These are phyloP conservation scores for Leuciscus idus DNA, from an alignment of 2,113 vertebrate genomes.

Conservation along the genomic window DNA sequence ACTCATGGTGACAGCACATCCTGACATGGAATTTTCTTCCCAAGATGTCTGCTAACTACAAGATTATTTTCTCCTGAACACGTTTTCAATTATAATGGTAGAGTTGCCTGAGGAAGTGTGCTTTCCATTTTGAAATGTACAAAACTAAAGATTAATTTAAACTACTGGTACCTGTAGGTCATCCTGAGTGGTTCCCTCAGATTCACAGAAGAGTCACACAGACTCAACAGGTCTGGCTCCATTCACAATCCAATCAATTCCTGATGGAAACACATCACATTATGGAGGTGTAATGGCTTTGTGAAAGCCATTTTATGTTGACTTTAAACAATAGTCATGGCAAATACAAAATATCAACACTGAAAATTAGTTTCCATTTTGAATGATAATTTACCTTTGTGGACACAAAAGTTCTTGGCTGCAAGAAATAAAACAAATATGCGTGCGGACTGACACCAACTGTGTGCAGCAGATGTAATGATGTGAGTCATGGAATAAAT, in stretches of 20 bases:
- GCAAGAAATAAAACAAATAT: not conserved
- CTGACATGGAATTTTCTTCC: too few species aligned
- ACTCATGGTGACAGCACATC: too few species aligned
- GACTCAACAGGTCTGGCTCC: not conserved
- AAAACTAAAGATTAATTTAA: not conserved
- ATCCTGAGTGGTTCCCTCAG: not conserved
- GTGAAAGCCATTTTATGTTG: not conserved
- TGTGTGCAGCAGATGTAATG: not conserved
- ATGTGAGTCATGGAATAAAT: not conserved
- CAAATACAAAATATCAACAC: not conserved
- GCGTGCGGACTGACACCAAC: not conserved
- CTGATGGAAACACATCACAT: not conserved
- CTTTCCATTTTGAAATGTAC: not conserved
- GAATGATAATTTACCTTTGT: not conserved
- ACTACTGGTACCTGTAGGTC: not conserved
- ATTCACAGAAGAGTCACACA: not conserved
- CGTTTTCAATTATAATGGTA: not conserved
- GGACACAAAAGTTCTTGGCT: not conserved
- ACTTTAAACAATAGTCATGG: not conserved
- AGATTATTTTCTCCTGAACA: too few species aligned
- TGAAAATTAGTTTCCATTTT: not conserved
- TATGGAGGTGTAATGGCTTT: not conserved
- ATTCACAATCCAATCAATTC: not conserved
- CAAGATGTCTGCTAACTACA: too few species aligned
- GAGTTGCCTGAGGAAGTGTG: not conserved